Base-by-base conservation (phyloP, 2,797 vertebrate species). In the Microchirus variegatus region DNA sequence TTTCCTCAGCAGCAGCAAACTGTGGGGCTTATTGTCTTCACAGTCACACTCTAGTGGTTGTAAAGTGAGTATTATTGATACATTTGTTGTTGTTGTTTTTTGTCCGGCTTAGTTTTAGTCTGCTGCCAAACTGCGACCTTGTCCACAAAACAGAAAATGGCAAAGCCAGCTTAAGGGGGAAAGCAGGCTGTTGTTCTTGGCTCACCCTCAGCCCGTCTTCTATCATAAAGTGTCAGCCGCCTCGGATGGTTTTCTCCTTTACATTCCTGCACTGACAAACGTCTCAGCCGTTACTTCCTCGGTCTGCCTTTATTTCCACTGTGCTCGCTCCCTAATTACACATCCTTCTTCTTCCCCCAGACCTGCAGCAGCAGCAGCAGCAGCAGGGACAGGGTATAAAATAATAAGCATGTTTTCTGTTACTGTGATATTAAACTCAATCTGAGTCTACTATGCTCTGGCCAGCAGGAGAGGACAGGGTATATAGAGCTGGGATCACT, bases 201-300 rank as follows among this genome's bases (percentile, higher is more conserved):
- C 85, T 78, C 14, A 4, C 31, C 31, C 54, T 71, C 62, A 6
- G 10, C 4, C 47, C 44, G 71, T 76, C 59, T 53, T 87, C 78
- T 75, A 87, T 89, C 81, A 73, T 78, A 59, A 77, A 71, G 50
- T 73, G 82, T 87, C 84, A 82, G 79, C 81, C 55, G 75, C 72
- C 55, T 77, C 67, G 75, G 66, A 83, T 77, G 79, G 72, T 75
- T 86, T 83, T 83, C 72, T 82, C 72, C 63, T 83, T 83, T 75
- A 70, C 70, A 53, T 72, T 82, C 59, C 64, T 42, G 1, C 36
- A 55, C 73, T 81, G 80, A 75, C 81, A 87, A 74, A 82, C 70
- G 38, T 68, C 69, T 75, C 73, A 52, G 56, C 38, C 73, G 68
- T 77, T 77, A 65, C 57, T 63, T 71, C 55, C 61, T 50, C 59